Conservation (phyloP, 2,888 invertebrate genomes). For the Malacosoma neustria region DNA sequence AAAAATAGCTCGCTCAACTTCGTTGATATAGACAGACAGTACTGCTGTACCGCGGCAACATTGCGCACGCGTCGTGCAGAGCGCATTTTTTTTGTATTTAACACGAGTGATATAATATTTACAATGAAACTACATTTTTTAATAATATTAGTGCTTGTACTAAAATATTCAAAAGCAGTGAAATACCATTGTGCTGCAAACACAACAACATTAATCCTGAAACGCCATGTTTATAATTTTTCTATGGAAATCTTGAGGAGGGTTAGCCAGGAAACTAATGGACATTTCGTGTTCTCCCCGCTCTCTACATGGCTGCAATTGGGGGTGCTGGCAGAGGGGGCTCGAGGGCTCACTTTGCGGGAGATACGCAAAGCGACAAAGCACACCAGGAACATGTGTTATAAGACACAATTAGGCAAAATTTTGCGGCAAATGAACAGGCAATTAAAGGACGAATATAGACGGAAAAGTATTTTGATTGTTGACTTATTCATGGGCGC, state of each 20-base stretch:
- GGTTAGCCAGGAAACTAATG: conserved; percentile 30
- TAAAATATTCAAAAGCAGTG: conserved; percentile 6
- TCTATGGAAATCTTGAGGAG: conserved; percentile 39
- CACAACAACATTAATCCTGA: conserved; percentile 26
- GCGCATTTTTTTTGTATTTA: neutral
- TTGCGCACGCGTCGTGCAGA: neutral
- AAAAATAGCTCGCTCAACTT: neutral
- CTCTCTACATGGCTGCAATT: conserved; percentile 48
- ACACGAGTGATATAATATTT: neutral
- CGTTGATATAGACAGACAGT: neutral
- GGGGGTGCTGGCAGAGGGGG: conserved; percentile 39
- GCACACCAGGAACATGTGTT: conserved; percentile 31
- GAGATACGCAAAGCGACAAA: conserved; percentile 41
- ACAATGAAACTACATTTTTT: conserved; percentile 16
- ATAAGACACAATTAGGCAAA: conserved; percentile 27
- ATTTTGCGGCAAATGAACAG: conserved; percentile 28
- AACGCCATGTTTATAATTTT: conserved; percentile 39
- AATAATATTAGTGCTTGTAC: conserved; percentile 15
- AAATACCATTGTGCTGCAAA: conserved; percentile 26
- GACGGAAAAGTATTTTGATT: conserved; percentile 30
- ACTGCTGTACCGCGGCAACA: neutral
- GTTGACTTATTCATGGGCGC: conserved; percentile 33
- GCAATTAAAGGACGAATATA: conserved; percentile 22
- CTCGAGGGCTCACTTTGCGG: conserved; percentile 25
- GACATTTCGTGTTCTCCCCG: conserved; percentile 51